Base-by-base conservation (phyloP, 2,113 vertebrate species). In the Larimichthys crocea region DNA sequence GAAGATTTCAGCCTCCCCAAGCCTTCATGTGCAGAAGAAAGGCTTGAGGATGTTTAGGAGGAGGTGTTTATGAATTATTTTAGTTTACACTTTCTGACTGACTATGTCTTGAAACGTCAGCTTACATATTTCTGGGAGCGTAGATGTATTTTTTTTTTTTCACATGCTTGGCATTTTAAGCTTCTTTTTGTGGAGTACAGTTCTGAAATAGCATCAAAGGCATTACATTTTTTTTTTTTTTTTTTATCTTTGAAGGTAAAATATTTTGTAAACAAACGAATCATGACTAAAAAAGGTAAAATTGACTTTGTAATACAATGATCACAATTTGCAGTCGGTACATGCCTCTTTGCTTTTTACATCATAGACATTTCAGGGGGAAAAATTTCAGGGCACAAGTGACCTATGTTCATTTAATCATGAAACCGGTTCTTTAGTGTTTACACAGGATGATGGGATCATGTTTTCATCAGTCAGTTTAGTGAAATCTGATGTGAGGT, bases 311-410 rank as follows among this genome's bases (percentile, higher is more conserved):
- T 62, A 20, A 72, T 44, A 52, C 15, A 10, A 10, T 29, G 1
- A 5, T 68, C n/a, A 24, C 35, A 44, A 5, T 50, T 63, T 74
- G 2, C 24, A 31, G 63, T 76, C 63, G 16, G 12, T n/a, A 31
- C 20, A 80, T 0, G 63, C 67, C 80, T 79, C 44, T 75, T 19
- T 65, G 7, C 57, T 87, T 74, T 92, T 87, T 88, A 86, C 75
- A 90, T 5, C 8, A 2, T 26, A 24, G 48, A 76, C 53, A 79
- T 86, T 89, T 90, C 89, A 91, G 86, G 87, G 80, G 83, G 66
- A 46, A 35, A 35, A 62, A n/a, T 35, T 63, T 26, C 46, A 0
- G 2, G 63, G 79, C 67, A 19, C 65, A 73, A 78, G 44, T 68
- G 35, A 52, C 16, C 16, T 66, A 2, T 46, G 6, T 70, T 46